Conservation (phyloP, 2,113 vertebrate species). For the Platysternon megacephalum region DNA sequence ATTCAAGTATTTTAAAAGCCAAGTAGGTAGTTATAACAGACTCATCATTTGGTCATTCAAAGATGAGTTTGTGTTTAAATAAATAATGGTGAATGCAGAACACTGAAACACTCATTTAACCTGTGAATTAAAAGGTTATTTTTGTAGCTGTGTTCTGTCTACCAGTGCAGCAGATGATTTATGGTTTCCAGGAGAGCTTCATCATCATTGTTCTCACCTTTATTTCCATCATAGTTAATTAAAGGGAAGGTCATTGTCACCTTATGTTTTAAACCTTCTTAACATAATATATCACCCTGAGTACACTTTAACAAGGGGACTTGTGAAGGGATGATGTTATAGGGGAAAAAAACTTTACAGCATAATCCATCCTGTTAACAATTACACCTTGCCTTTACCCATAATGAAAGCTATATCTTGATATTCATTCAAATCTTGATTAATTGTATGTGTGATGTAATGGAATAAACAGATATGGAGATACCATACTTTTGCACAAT, state of each 20-base stretch:
- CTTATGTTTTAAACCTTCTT: conserved; percentile 92
- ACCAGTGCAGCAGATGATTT: conserved; percentile 88
- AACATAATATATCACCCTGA: conserved; percentile 96
- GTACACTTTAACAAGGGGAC: conserved; percentile 86
- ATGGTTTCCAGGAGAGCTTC: conserved; percentile 89
- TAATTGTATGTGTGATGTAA: conserved; percentile 76
- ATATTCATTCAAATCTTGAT: conserved; percentile 79
- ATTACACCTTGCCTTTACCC: conserved; percentile 79
- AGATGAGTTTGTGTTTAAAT: not conserved
- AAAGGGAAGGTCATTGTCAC: conserved; percentile 99
- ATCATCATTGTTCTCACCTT: conserved; percentile 96
- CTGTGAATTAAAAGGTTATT: conserved; percentile 93
- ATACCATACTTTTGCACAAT: conserved; percentile 49
- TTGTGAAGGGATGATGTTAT: conserved; percentile 87
- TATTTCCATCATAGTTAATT: conserved; percentile 99
- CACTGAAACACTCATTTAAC: conserved; percentile 83
- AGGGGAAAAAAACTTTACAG: conserved; percentile 73
- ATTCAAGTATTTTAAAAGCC: not conserved
- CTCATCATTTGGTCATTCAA: not conserved
- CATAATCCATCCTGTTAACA: conserved; percentile 85
- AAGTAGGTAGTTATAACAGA: not conserved
- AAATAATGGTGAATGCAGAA: not conserved
- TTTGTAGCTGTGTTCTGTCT: conserved; percentile 84
- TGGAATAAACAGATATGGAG: conserved; percentile 62
- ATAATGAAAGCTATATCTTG: conserved; percentile 80